phyloP scores from a whole-genome alignment of 1,140 invertebrate species.

The Ips nitidus region DNA sequence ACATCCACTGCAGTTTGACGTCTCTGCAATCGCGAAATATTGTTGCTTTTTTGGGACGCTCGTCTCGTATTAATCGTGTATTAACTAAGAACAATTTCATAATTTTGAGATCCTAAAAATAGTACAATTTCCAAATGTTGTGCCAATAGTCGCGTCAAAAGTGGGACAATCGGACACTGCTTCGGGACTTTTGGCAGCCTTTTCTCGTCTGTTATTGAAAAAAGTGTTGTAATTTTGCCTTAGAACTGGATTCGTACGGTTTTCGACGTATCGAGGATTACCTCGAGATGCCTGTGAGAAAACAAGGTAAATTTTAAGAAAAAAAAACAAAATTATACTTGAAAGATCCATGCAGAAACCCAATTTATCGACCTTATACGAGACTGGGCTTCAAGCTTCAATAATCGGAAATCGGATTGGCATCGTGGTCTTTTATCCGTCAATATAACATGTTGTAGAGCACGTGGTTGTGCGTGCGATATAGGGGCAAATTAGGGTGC shows the following conservation, averaged over 20 bases:
- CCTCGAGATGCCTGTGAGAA: conserved; percentile 25
- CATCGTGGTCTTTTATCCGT: too few species aligned
- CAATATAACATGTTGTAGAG: too few species aligned
- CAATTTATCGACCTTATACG: background rate
- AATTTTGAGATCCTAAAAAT: background rate
- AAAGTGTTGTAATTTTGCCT: background rate
- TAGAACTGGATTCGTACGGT: conserved; percentile 26
- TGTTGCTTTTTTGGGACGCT: conserved; percentile 17
- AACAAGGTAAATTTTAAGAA: conserved; percentile 16
- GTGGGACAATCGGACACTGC: background rate
- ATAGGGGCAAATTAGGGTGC: too few species aligned
- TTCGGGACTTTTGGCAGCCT: background rate
- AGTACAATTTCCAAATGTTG: background rate
- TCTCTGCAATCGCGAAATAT: conserved; percentile 11
- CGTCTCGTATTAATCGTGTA: conserved; percentile 7
- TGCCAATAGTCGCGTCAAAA: background rate
- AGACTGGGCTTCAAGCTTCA: background rate
- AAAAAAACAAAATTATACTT: background rate
- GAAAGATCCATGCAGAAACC: background rate
- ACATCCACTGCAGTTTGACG: conserved; percentile 17
- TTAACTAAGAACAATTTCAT: conserved; percentile 3
- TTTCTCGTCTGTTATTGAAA: background rate
- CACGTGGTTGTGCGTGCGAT: too few species aligned
- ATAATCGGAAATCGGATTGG: too few species aligned
- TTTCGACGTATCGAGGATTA: conserved; percentile 24